These are phyloP conservation scores for Chrysemys picta DNA, from an alignment of 2,113 vertebrate species.

Conservation along the genomic window DNA sequence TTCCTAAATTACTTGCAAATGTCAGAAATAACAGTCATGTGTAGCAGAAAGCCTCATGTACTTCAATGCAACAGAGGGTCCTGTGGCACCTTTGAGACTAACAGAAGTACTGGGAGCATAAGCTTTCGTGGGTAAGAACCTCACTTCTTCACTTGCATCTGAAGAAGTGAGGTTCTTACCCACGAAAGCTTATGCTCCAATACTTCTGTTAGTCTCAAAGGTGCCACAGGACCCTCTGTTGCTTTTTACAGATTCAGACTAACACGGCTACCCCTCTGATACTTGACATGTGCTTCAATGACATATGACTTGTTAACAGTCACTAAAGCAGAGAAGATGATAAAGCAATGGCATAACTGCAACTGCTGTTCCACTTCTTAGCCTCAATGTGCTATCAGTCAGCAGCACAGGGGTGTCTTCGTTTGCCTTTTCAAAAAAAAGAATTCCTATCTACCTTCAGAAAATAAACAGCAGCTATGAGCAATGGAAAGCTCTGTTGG, in stretches of 20 bases:
- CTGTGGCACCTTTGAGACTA: too few relatives aligned
- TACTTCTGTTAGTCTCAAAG: too few relatives aligned
- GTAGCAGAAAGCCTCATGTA: fast-evolving
- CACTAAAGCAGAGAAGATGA: not conserved
- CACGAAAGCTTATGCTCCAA: too few relatives aligned
- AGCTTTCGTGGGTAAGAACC: too few relatives aligned
- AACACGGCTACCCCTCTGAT: too few relatives aligned
- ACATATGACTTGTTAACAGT: fast-evolving
- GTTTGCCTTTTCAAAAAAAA: not conserved
- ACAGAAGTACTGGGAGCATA: too few relatives aligned
- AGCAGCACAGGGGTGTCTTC: fast-evolving
- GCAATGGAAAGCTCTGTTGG: not conserved
- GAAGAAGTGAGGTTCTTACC: too few relatives aligned
- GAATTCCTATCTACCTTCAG: not conserved
- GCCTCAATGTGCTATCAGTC: fast-evolving
- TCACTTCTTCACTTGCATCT: too few relatives aligned
- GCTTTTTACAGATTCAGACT: too few relatives aligned
- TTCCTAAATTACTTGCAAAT: not conserved
- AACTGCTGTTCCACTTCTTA: not conserved
- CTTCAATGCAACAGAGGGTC: too few relatives aligned
- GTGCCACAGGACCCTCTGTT: too few relatives aligned
- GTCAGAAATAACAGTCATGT: not conserved
- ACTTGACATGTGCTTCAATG: fast-evolving
- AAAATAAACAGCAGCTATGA: not conserved
- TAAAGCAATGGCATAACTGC: not conserved